A percentile compares a stretch with the other conserved stretches of the same genome.
phyloP scores from a whole-genome alignment of 2,888 invertebrate genomes.

The Xestia ashworthii region DNA sequence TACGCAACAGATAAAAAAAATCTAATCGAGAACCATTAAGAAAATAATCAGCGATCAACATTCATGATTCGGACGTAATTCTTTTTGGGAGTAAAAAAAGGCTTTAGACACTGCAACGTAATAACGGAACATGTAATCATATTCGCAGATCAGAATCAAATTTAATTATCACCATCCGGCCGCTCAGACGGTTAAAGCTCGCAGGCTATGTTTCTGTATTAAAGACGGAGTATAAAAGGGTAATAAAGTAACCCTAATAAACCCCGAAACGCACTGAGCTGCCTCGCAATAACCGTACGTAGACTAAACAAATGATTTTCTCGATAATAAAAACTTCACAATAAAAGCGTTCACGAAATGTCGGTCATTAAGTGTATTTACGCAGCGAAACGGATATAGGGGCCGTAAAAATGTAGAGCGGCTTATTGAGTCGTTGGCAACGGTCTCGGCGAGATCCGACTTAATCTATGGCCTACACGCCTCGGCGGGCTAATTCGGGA shows the following conservation, averaged over 20 bases:
- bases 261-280: conserved; percentile 86
- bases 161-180: conserved; percentile 85
- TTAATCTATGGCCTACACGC: conserved; percentile 82
- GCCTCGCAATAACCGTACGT: conserved; percentile 88
- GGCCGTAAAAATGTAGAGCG: conserved; percentile 88
- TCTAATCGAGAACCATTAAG: conserved; percentile 73
- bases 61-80: conserved; percentile 75
- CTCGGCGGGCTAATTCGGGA: conserved; percentile 80
- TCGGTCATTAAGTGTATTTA: conserved; percentile 90
- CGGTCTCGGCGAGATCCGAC: conserved; percentile 79
- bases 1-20: conserved; percentile 70
- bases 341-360: conserved; percentile 90
- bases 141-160: conserved; percentile 85
- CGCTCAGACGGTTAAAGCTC: conserved; percentile 74
- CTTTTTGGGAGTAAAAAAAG: conserved; percentile 76
- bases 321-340: conserved; percentile 90
- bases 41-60: conserved; percentile 78
- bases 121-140: conserved; percentile 82
- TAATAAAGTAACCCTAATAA: conserved; percentile 89
- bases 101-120: conserved; percentile 75
- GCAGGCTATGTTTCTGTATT: conserved; percentile 79
- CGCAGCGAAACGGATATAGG: conserved; percentile 89
- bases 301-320: conserved; percentile 90
- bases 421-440: conserved; percentile 89
- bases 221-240: conserved; percentile 82